These are phyloP conservation scores for Fulmarus glacialis DNA, from an alignment of 2,113 vertebrate genomes.

Conservation along the genomic window DNA sequence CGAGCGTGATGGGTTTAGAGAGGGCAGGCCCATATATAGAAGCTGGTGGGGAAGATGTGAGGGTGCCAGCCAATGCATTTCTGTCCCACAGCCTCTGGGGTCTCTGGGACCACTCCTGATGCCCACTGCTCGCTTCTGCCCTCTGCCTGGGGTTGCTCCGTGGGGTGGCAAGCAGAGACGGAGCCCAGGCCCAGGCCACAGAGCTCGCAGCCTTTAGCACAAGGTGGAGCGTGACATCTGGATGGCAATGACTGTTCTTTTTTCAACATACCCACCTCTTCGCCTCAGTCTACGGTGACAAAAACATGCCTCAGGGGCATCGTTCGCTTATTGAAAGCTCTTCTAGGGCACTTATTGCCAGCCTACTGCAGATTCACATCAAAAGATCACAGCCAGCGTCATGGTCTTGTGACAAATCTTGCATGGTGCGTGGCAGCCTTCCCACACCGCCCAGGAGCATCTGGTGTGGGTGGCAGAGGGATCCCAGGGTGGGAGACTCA, in stretches of 20 bases:
- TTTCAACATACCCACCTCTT: background rate
- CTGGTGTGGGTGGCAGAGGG: background rate
- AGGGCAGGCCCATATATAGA: conserved; percentile 61
- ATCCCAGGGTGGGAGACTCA: background rate
- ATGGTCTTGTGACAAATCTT: background rate
- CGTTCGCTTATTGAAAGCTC: background rate
- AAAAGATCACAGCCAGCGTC: background rate
- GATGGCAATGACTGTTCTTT: accelerated
- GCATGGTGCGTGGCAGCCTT: accelerated
- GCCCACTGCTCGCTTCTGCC: background rate
- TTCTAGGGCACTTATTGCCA: background rate
- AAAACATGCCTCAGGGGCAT: background rate
- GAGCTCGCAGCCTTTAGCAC: background rate
- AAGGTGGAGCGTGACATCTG: accelerated
- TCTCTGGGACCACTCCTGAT: background rate
- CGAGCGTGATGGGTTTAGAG: background rate
- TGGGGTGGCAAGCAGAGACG: background rate
- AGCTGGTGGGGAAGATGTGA: background rate
- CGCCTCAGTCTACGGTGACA: background rate
- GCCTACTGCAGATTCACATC: background rate
- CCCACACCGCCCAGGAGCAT: background rate
- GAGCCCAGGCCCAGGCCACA: no score
- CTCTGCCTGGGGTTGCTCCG: background rate
- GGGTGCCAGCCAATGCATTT: background rate
- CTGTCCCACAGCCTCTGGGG: background rate